A percentile compares a stretch with the other conserved stretches of the same genome.
These are phyloP conservation scores for Mesopsocus fuscifrons DNA, from an alignment of 2,888 invertebrate species.

Conservation along the genomic window DNA sequence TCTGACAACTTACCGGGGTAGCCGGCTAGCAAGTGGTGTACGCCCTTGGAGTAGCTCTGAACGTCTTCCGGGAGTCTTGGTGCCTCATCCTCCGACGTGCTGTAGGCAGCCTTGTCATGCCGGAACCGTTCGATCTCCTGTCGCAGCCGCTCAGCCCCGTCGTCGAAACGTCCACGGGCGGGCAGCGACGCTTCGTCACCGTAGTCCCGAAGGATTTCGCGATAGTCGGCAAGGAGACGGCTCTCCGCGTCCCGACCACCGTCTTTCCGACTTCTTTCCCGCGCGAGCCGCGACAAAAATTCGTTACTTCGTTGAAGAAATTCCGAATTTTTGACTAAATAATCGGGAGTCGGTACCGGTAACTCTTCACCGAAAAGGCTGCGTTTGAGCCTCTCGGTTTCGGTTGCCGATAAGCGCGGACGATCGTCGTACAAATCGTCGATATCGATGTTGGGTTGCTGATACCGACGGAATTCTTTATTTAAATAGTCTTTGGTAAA, in stretches of 20 bases:
- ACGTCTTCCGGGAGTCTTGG: not conserved
- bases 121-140: not conserved
- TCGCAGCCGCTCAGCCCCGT: not conserved
- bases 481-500: constrained; percentile 7
- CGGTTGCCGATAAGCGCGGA: not conserved
- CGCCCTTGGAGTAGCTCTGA: not conserved
- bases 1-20: constrained; percentile 7
- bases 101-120: not conserved
- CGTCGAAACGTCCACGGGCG: not conserved
- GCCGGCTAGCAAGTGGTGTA: not conserved
- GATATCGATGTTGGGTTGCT: constrained; percentile 1
- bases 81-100: constrained; percentile 6
- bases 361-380: constrained; percentile 3
- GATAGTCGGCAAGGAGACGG: constrained; percentile 3
- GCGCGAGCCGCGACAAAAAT: constrained; percentile 1
- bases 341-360: not conserved
- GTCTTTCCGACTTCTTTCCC: constrained; percentile 3
- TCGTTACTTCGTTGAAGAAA: constrained; percentile 6
- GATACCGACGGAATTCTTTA: constrained; percentile 3
- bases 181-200: not conserved
- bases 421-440: constrained; percentile 1
- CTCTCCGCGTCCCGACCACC: not conserved
- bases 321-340: constrained; percentile 7
- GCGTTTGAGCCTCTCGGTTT: constrained; percentile 1
- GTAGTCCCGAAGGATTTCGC: constrained; percentile 4